Evolutionary conservation across 2,888 invertebrate species (phyloP), one percentile per base, ranked within the genome.

Genomic region (Carpatolechia fugitivella): DNA sequence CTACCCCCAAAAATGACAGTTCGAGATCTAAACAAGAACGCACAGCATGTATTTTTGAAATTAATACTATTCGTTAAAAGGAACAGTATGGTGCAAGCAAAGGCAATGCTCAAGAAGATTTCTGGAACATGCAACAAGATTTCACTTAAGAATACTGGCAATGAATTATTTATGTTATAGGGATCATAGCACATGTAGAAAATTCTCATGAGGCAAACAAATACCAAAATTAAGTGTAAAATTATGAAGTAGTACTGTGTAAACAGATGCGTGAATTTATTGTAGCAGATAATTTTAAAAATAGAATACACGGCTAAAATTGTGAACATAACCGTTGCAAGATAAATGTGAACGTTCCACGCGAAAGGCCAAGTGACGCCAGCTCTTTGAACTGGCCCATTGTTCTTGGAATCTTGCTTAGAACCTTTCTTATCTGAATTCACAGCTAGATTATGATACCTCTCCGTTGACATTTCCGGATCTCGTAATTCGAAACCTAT

Each of bases 131-230:
- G 96, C 60, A 97, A 93, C 36, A 98, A 84, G 50, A 97, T 93
- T 72, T 96, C 95, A 52, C 97, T 96, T 31, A 97, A 87, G 58
- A 95, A 94, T 47, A 92, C 85, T 56, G 95, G 96, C 74, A 97
- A 92, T 0, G 95, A 95, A 58, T 92, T 93, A 59, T 94, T 94
- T n/a, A 96, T 93, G 74, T 98, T 98, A 77, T 98, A 98, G 0
- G 97, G 96, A 83, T 98, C 98, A 75, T 97, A 96, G 66, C 97
- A 95, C 66, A 98, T 92, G 75, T 97, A 97, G 68, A 96, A 95
- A 66, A 97, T 96, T 50, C 97, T 92, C 72, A 96, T 90, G 14
- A 94, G 92, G 74, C 98, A 97, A 41, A 97, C 94, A 10, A 94
- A 91, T 8, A 97, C 95, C 54, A 98, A 84, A 64, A 97, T 93